Evolutionary conservation across 2,797 vertebrate genomes (phyloP).

Genomic region (Cyprinodon diabolis): DNA sequence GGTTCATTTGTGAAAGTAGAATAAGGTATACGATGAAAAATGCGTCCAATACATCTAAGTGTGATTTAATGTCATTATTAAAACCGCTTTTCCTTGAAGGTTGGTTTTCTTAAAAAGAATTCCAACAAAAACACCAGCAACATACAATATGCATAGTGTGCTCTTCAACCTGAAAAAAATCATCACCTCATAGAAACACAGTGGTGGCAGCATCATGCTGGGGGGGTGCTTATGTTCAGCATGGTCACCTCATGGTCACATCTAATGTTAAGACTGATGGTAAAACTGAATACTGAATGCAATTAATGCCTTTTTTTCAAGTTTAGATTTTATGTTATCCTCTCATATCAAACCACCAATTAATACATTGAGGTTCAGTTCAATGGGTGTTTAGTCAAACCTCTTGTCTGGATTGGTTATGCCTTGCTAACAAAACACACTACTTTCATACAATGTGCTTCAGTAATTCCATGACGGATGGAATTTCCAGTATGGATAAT

Average conservation of each 20-base stretch:
- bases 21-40: no score
- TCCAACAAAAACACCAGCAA: background rate
- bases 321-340: no score
- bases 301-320: no score
- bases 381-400: background rate
- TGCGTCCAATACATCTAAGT: background rate
- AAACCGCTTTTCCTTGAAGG: background rate
- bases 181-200: background rate
- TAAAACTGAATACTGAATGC: no score
- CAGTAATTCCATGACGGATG: conserved; percentile 45
- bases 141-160: background rate
- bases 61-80: background rate
- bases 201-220: background rate
- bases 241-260: background rate
- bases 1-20: no score
- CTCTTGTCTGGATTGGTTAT: conserved; percentile 20
- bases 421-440: conserved; percentile 35
- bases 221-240: background rate
- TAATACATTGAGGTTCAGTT: no score
- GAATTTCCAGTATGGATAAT: conserved; percentile 67
- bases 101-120: background rate
- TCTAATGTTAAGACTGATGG: no score
- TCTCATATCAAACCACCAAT: no score
- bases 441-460: conserved; percentile 30
- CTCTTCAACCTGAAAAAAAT: background rate